These are phyloP conservation scores for Chloroclysta siterata DNA, from an alignment of 2,888 invertebrate species.

Conservation along the genomic window DNA sequence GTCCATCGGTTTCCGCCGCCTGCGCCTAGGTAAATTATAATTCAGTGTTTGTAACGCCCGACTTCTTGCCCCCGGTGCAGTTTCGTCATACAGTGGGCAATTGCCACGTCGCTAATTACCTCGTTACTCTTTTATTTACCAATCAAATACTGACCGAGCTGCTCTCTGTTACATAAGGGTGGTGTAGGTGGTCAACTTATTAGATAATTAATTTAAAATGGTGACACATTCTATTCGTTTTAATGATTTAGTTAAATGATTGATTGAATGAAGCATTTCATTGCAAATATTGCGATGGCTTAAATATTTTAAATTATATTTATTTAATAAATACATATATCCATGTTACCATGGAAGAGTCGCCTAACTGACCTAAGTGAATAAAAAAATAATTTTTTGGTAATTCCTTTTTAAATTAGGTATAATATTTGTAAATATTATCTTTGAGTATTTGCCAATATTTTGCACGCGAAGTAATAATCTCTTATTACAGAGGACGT, in stretches of 20 bases:
- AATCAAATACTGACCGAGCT: conserved; percentile 15
- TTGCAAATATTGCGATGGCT: not conserved
- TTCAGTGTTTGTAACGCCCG: conserved; percentile 1
- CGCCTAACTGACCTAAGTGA: too few species aligned
- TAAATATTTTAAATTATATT: too few species aligned
- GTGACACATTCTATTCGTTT: not conserved
- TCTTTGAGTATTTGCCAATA: too few species aligned
- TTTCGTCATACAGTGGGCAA: conserved; percentile 21
- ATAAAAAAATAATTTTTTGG: too few species aligned
- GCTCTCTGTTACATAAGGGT: conserved; percentile 8
- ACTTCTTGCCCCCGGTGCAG: not conserved
- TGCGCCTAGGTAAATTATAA: not conserved
- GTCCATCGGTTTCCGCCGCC: not conserved
- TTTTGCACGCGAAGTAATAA: not conserved
- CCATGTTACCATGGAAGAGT: too few species aligned
- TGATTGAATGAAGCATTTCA: not conserved
- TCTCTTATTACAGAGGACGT: not conserved
- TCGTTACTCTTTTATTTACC: conserved; percentile 20
- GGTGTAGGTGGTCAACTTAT: not conserved
- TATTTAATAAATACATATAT: too few species aligned
- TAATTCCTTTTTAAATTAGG: too few species aligned
- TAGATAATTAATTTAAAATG: conserved; percentile 6
- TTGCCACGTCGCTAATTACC: conserved; percentile 17
- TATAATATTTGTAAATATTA: too few species aligned
- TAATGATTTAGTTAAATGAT: conserved; percentile 1